phyloP scores from a whole-genome alignment of 35 echinoderm and acorn worm genomes.

The Chiridota heheva region DNA sequence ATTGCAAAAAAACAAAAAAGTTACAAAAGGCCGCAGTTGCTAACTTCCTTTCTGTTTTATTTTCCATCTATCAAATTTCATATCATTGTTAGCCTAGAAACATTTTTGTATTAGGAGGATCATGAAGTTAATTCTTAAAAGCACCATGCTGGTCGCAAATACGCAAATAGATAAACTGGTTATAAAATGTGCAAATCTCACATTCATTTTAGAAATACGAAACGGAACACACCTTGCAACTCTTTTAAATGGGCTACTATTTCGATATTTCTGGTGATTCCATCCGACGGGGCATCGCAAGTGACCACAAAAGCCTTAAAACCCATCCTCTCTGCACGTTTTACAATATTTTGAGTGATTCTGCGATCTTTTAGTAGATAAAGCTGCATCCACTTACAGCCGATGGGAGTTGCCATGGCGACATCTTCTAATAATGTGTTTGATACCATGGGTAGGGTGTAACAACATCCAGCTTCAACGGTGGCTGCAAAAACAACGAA shows the following conservation, averaged over 20 bases:
- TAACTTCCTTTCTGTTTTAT: no score
- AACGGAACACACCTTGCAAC: no score
- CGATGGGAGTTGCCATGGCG: conserved; percentile 34
- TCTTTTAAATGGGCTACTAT: no score
- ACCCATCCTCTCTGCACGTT: conserved; percentile 29
- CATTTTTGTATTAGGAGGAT: no score
- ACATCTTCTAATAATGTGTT: conserved; percentile 46
- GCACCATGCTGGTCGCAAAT: no score
- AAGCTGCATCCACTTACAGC: conserved; percentile 46
- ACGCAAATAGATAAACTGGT: no score
- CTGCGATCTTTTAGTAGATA: conserved; percentile 53
- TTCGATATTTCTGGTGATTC: neutral
- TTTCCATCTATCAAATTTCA: no score
- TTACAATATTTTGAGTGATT: conserved; percentile 41
- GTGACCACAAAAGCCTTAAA: conserved; percentile 52
- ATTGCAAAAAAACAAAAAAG: no score
- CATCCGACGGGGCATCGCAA: conserved; percentile 29
- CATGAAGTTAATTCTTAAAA: no score
- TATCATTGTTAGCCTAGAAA: no score
- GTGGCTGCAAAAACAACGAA: neutral
- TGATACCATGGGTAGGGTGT: neutral
- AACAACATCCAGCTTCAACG: neutral
- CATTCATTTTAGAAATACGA: no score
- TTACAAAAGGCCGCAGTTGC: no score
- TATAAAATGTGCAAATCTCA: neutral